Base-by-base conservation (phyloP, 2,888 invertebrate genomes). In the Notocelia uddmanniana region DNA sequence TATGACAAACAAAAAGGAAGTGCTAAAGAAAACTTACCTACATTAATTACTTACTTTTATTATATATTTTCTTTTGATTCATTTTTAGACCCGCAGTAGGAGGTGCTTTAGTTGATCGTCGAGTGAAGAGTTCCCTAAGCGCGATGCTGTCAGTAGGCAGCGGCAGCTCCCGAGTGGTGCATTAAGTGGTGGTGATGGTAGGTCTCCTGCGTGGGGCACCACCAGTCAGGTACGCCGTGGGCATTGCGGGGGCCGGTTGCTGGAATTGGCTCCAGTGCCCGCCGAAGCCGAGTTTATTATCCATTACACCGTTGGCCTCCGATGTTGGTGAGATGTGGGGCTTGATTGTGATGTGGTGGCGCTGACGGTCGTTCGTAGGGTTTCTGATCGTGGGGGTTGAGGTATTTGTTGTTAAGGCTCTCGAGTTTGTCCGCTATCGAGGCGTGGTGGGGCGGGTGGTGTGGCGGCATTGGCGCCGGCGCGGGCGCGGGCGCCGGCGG, bases 351-450 rank as follows among this genome's bases (percentile, higher is more conserved):
- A 73, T 90, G 92, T 3, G 80, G 85, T 1, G 90, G 89, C 15
- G 88, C 85, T 1, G 90, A 89, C 13, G 87, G 97, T 95, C 97
- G 96, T 77, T 97, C 97, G 85, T 97, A 96, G n/a, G 96, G 94
- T 80, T 95, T 93, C 75, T 90, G 92, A 59, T 93, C 93, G 76
- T 93, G 93, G 1, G 92, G 90, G 73, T 89, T 94, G 80, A 94
- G 91, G 85, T 94, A 94, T 82, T 94, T 94, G 59, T 93, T 93
- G 82, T 94, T 94, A 58, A 94, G 90, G 83, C 93, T 93, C 75
- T 94, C 94, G 67, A 94, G 83, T 80, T 94, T 94, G 72, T 93
- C 92, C 8, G 94, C 92, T 75, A 94, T 94, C 13, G 94, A 88
- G 37, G 91, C 86, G 78, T 91, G 91, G 73, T 92, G 93, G 73